A percentile compares a stretch with the other conserved stretches of the same genome.
These are phyloP conservation scores for Camponotus floridanus DNA, from an alignment of 1,140 invertebrate species.

Conservation along the genomic window DNA sequence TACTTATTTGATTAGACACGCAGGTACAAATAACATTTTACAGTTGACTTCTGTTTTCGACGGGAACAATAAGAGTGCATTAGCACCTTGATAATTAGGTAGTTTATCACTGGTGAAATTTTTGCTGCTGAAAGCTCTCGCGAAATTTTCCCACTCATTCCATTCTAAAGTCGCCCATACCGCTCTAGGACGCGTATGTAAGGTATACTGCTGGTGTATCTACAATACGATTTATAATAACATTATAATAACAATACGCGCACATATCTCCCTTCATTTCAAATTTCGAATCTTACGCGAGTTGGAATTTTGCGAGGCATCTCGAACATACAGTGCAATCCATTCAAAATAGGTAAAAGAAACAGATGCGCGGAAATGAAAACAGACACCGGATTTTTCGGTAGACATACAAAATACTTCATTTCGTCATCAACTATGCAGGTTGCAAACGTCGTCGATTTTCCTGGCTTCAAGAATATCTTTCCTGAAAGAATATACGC, in stretches of 20 bases:
- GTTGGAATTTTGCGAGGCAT: constrained; percentile 85
- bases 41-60: constrained; percentile 59
- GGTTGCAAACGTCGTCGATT: constrained; percentile 98
- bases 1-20: too few species aligned
- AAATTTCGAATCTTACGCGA: constrained; percentile 70
- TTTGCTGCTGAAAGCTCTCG: constrained; percentile 87
- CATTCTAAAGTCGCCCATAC: constrained; percentile 89
- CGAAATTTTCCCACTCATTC: constrained; percentile 83
- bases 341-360: constrained; percentile 89
- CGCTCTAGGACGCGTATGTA: constrained; percentile 94
- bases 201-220: constrained; percentile 86
- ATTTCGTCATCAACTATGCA: constrained; percentile 87
- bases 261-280: constrained; percentile 65
- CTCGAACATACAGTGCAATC: constrained; percentile 82
- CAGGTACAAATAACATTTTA: too few species aligned
- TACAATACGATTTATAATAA: constrained; percentile 66
- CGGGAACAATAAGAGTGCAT: constrained; percentile 89
- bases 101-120: constrained; percentile 91
- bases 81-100: constrained; percentile 87
- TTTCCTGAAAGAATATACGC: constrained; percentile 84
- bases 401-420: constrained; percentile 91
- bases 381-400: constrained; percentile 98
- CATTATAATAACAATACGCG: constrained; percentile 9
- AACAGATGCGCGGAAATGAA: constrained; percentile 93
- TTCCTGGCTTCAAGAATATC: constrained; percentile 98